Evolutionary conservation across 2,888 invertebrate genomes (phyloP).

Genomic region (Nomada ferruginata): DNA sequence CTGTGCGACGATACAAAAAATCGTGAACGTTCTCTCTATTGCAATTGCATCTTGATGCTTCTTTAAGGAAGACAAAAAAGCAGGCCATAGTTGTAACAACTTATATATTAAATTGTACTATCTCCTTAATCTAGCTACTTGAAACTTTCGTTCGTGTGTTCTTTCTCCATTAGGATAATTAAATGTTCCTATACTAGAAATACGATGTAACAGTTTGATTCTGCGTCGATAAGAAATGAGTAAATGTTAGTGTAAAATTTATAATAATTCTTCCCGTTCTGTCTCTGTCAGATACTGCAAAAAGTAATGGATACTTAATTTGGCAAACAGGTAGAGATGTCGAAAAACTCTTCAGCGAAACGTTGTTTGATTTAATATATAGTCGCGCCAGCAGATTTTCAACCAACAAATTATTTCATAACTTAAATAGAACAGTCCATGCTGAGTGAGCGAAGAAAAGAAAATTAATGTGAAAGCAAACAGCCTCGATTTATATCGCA

Average conservation of each 20-base stretch:
- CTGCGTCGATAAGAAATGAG: too few relatives aligned
- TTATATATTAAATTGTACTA: conserved; percentile 19
- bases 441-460: too few relatives aligned
- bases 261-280: too few relatives aligned
- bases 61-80: conserved; percentile 18
- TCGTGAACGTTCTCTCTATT: conserved; percentile 6
- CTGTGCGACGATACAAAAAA: neutral
- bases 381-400: neutral
- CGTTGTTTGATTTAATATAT: conserved; percentile 27
- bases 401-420: too few relatives aligned
- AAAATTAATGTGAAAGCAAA: too few relatives aligned
- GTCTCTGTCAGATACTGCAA: neutral
- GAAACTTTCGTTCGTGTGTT: conserved; percentile 10
- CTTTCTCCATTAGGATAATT: conserved; percentile 27
- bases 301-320: neutral
- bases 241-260: too few relatives aligned
- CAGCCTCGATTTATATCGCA: too few relatives aligned
- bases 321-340: neutral
- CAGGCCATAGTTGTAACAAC: neutral
- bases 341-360: neutral
- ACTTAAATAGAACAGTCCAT: too few relatives aligned
- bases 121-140: conserved; percentile 16
- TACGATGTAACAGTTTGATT: conserved; percentile 9
- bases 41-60: conserved; percentile 3
- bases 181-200: conserved; percentile 13